Evolutionary conservation across 2,797 vertebrate genomes (phyloP), one percentile per base, ranked within the genome.

Genomic region (Chloroceryle amazona): DNA sequence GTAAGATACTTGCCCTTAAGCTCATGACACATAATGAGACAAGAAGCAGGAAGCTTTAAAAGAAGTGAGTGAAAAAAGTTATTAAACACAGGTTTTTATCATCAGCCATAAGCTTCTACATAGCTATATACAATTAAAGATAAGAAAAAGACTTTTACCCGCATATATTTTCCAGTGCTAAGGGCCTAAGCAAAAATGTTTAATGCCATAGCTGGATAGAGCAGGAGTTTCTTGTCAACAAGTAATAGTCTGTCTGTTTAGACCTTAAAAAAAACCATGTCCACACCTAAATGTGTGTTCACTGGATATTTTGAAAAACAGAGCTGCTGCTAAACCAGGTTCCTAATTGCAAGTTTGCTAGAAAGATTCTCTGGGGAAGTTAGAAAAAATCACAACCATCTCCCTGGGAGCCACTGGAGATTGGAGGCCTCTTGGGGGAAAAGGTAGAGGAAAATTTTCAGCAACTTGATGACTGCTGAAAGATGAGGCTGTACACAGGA

Each of bases 131-230:
- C 13, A 61, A 71, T 67, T 39, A 80, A 87, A 31, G 8, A 54
- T 41, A 89, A 68, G 37, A 52, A 52, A 89, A 82, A 68, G 14
- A 76, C 17, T 83, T 93, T 97, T 96, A 96, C 90, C 92, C 29
- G 1, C 54, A 26, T 79, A 55, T 10, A 7, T 86, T 97, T 98
- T 90, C 49, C 73, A 65, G 79, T 46, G 63, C 70, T 90, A 49
- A 93, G 67, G 31, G 92, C 81, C 60, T 95, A 85, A 29, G 93
- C 89, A 71, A 96, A 93, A 92, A 87, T 44, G 65, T 88, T 96
- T 74, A 88, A 66, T 47, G 91, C 76, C 88, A 86, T 86, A 55
- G 61, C 33, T 85, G 70, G 67, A 23, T 12, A 31, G 54, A 31
- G 41, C 52, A 55, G 33, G 17, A 26, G 1, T 26, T 57, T 57